Evolutionary conservation across 2,113 vertebrate species (phyloP).

Genomic region (Xiphorhynchus elegans): DNA sequence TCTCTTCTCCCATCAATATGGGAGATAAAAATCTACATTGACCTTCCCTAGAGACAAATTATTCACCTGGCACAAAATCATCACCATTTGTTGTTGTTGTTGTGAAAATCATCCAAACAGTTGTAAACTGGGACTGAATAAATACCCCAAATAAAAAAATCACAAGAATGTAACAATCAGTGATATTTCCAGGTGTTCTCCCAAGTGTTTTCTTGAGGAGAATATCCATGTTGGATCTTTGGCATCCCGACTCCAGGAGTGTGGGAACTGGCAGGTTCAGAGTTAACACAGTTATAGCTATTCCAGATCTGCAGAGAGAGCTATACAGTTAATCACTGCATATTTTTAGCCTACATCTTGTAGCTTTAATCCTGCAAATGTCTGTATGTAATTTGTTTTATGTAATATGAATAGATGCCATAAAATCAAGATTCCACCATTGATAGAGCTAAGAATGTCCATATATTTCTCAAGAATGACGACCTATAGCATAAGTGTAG

Average conservation of each 20-base stretch:
- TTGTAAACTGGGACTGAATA: neutral
- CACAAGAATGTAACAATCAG: neutral
- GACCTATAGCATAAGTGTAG: neutral
- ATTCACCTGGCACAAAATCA: neutral
- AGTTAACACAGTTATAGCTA: conserved; percentile 43
- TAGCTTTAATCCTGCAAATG: conserved; percentile 69
- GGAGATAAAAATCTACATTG: neutral
- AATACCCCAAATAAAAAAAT: neutral
- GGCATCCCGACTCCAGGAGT: neutral
- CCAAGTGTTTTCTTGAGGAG: neutral
- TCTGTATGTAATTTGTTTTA: conserved; percentile 64
- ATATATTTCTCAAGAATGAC: neutral
- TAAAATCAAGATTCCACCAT: conserved; percentile 30
- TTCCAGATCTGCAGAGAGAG: conserved; percentile 61
- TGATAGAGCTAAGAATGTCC: neutral
- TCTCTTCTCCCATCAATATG: neutral
- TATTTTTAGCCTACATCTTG: conserved; percentile 65
- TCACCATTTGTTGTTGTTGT: neutral
- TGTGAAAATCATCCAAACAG: neutral
- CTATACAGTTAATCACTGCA: conserved; percentile 62
- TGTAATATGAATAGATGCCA: conserved; percentile 57
- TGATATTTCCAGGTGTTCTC: neutral
- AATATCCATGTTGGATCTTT: neutral
- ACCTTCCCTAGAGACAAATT: neutral
- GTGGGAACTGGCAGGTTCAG: conserved; percentile 13